These are phyloP conservation scores for Pipistrellus pipistrellus DNA, from an alignment of 2,797 vertebrate species.

Conservation along the genomic window DNA sequence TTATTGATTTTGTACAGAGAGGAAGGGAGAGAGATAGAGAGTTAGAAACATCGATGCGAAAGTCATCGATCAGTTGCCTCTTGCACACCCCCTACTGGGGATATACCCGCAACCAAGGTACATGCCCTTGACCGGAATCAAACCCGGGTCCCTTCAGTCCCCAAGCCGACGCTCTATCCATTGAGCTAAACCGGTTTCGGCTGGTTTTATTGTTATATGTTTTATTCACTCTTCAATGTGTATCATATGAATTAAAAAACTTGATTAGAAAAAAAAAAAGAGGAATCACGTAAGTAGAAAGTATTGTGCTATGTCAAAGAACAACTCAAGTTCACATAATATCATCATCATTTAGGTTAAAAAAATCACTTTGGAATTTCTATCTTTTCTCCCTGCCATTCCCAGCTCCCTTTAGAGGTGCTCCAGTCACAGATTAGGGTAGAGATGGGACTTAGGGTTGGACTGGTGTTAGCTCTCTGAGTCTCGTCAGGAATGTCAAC, in stretches of 20 bases:
- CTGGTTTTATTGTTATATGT: not conserved
- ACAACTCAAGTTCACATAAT: conserved; percentile 33
- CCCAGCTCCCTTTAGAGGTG: conserved; percentile 27
- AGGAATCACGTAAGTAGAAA: conserved; percentile 35
- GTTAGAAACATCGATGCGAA: too few relatives aligned
- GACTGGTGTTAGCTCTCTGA: not conserved
- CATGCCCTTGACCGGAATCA: too few relatives aligned
- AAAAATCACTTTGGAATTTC: conserved; percentile 22
- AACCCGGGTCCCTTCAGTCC: too few relatives aligned
- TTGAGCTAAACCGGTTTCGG: too few relatives aligned
- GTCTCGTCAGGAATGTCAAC: conserved; percentile 19
- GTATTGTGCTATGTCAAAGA: conserved; percentile 34
- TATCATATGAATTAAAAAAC: not conserved
- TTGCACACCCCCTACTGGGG: too few relatives aligned
- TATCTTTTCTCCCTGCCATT: conserved; percentile 1
- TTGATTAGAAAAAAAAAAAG: not conserved
- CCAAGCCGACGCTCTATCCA: too few relatives aligned
- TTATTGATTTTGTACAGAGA: too few relatives aligned
- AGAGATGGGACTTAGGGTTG: not conserved
- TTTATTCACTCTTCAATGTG: not conserved
- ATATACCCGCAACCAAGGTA: too few relatives aligned
- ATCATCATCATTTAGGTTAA: conserved; percentile 29
- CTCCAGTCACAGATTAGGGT: not conserved
- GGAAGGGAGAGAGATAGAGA: too few relatives aligned
- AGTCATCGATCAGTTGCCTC: too few relatives aligned